phyloP scores from a whole-genome alignment of 2,888 invertebrate genomes.

The Cinara cedri region DNA sequence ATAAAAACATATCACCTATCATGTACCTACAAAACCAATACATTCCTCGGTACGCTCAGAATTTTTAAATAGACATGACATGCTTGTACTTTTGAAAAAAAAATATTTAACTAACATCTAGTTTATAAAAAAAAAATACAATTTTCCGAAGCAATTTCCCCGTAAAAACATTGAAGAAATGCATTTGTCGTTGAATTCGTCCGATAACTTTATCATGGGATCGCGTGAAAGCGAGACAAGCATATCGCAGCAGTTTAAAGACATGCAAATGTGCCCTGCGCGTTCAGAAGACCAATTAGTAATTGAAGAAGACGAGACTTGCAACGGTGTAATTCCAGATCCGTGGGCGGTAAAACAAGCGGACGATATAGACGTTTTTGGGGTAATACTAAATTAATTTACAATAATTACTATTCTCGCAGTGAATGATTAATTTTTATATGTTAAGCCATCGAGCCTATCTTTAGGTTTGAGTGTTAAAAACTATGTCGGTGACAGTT shows the following conservation, averaged over 20 bases:
- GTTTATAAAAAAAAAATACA: not conserved
- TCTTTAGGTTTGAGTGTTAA: too few relatives aligned
- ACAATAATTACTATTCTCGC: too few relatives aligned
- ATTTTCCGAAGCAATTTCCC: constrained; percentile 10
- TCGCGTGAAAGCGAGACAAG: not conserved
- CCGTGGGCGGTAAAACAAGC: constrained; percentile 38
- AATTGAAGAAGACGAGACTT: not conserved
- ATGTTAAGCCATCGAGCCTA: too few relatives aligned
- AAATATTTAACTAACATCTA: too few relatives aligned
- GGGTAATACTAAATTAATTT: constrained; percentile 23
- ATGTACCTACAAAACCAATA: too few relatives aligned
- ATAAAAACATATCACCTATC: too few relatives aligned
- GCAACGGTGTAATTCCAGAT: not conserved
- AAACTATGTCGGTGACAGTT: too few relatives aligned
- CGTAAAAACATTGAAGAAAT: not conserved
- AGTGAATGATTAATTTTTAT: too few relatives aligned
- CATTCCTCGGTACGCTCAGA: too few relatives aligned
- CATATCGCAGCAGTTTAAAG: not conserved
- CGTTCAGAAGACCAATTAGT: not conserved
- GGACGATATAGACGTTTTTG: not conserved
- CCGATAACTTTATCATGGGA: not conserved
- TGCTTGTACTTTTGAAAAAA: too few relatives aligned
- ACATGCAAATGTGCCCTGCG: not conserved
- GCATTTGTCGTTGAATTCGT: not conserved
- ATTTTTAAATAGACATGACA: too few relatives aligned